Evolutionary conservation across 2,888 invertebrate genomes (phyloP), one percentile per base, ranked within the genome.

Genomic region (Hoplodrina blanda): DNA sequence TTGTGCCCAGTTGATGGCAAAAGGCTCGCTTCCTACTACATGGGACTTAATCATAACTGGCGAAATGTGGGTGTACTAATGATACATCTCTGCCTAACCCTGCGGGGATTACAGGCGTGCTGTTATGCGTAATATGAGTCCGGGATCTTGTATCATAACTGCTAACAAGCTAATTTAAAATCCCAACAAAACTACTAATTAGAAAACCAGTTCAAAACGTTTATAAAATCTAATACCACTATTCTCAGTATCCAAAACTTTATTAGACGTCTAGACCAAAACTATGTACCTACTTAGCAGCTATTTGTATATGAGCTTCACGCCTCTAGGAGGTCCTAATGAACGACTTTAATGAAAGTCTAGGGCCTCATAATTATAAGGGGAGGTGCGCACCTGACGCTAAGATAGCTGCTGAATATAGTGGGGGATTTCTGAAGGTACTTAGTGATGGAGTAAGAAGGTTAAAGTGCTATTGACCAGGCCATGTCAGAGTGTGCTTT

Each of bases 361-460:
- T 67, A 69, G 66, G 61, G 70, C 56, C 59, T 62, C 55, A 78
- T 85, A 85, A 85, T 87, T 86, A 85, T 79, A 77, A 74, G 62
- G 52, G 37, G 56, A 56, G 64, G 69, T 41, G 33, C 44, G 61
- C 73, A 72, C 77, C 69, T 68, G 73, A 5, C 49, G 63, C 54
- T 33, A 53, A 49, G 67, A 68, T 56, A 72, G 44, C 55, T 25
- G 11, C 17, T n/a, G 11, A 52, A 55, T 63, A 54, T 33, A 60
- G 3, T 33, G 19, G 15, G 13, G 49, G 3, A 1, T 17, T 57
- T 33, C 25, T 49, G 46, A 17, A 49, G 5, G n/a, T 19, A 30
- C 8, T 49, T 20, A 17, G 25, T 54, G 20, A 25, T 19, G 53
- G n/a, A 25, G 19, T 15, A 15, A 2, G 6, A 57, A 30, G 7